Conservation (phyloP, 2,888 invertebrate species). For the Arctia plantaginis region DNA sequence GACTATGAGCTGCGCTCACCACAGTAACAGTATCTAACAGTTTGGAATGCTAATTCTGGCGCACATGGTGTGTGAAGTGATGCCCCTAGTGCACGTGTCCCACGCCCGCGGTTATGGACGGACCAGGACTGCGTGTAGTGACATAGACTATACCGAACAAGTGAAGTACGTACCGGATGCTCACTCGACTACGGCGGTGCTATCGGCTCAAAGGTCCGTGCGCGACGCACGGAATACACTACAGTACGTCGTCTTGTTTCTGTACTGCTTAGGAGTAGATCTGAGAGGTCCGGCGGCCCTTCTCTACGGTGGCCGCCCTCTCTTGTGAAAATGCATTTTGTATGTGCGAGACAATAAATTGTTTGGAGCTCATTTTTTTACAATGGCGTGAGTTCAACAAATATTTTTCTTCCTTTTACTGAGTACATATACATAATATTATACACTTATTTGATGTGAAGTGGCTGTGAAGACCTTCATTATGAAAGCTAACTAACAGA, state of each 20-base stretch:
- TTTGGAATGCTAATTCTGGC: constrained; percentile 79
- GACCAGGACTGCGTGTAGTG: constrained; percentile 42
- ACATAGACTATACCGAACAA: constrained; percentile 29
- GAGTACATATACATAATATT: constrained; percentile 61
- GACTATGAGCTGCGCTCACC: constrained; percentile 82
- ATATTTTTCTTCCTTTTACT: constrained; percentile 61
- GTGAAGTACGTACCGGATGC: constrained; percentile 34
- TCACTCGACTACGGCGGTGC: constrained; percentile 29
- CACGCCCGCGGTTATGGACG: constrained; percentile 48
- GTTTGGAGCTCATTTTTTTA: constrained; percentile 70
- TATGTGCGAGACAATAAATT: constrained; percentile 84
- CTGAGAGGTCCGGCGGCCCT: constrained; percentile 43
- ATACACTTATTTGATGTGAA: constrained; percentile 68
- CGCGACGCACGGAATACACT: constrained; percentile 7
- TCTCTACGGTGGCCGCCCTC: constrained; percentile 41
- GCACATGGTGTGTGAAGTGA: constrained; percentile 78
- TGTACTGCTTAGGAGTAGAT: constrained; percentile 56
- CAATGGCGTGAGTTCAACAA: constrained; percentile 55
- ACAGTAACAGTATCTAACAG: constrained; percentile 76
- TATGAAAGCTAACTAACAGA: constrained; percentile 63
- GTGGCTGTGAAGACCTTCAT: constrained; percentile 83
- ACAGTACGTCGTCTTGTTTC: constrained; percentile 28
- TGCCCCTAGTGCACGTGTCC: constrained; percentile 58
- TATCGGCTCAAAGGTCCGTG: constrained; percentile 27
- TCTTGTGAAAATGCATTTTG: constrained; percentile 71